These are phyloP conservation scores for Drosophila asahinai DNA, from an alignment of 1,140 invertebrate genomes.

Conservation along the genomic window DNA sequence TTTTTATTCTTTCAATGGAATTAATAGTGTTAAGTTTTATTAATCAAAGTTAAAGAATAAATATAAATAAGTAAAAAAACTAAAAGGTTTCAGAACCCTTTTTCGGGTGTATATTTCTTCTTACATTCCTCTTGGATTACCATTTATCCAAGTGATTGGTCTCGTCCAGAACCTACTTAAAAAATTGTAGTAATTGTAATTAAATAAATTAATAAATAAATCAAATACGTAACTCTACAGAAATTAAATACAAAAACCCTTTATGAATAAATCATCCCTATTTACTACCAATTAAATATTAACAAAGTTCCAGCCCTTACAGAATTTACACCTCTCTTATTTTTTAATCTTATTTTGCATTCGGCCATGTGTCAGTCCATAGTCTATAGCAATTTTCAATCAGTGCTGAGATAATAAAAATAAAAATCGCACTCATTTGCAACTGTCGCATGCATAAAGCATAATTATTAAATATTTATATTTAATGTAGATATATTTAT, in stretches of 20 bases:
- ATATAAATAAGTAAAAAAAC: too few species aligned
- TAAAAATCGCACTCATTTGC: slow-evolving; percentile 32
- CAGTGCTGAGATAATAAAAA: slow-evolving; percentile 14
- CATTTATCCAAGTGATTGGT: too few species aligned
- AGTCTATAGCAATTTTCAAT: slow-evolving; percentile 28
- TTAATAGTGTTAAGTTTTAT: too few species aligned
- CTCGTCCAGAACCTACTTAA: background rate
- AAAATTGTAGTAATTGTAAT: background rate
- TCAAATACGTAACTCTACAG: background rate
- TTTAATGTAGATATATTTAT: slow-evolving; percentile 26
- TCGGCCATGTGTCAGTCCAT: slow-evolving; percentile 15
- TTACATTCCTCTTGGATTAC: too few species aligned
- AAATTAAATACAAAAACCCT: background rate
- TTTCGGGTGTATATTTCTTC: too few species aligned
- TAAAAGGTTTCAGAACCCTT: too few species aligned
- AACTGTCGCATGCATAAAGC: slow-evolving; percentile 52
- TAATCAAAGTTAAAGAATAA: too few species aligned
- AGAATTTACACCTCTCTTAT: background rate
- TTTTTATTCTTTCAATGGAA: too few species aligned
- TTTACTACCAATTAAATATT: slow-evolving; percentile 8
- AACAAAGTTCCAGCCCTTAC: background rate
- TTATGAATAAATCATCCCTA: background rate
- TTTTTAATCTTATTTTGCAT: slow-evolving; percentile 30
- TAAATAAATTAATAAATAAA: background rate
- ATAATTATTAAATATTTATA: slow-evolving; percentile 69